Conservation (phyloP, 2,888 invertebrate species). For the Glomeris marginata region DNA sequence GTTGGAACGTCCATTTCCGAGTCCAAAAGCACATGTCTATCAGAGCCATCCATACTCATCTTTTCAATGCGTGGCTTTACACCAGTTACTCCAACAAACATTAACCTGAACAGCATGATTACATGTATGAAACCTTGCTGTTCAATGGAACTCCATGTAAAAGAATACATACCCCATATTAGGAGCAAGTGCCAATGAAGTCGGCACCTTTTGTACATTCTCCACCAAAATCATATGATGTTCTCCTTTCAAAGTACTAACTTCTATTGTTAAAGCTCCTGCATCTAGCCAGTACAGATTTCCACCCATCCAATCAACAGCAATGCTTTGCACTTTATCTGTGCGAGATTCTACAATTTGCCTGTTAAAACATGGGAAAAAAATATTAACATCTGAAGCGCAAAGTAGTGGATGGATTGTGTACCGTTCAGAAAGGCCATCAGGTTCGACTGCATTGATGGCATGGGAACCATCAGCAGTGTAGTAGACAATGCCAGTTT, state of each 20-base stretch:
- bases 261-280: slow-evolving; percentile 46
- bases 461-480: slow-evolving; percentile 36
- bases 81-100: slow-evolving; percentile 41
- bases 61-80: slow-evolving; percentile 40
- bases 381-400: too few relatives aligned
- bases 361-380: too few relatives aligned
- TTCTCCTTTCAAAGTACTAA: slow-evolving; percentile 43
- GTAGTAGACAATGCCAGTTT: slow-evolving; percentile 31
- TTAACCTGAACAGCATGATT: slow-evolving; percentile 38
- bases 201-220: slow-evolving; percentile 38
- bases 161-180: slow-evolving; percentile 41
- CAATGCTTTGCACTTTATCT: slow-evolving; percentile 40
- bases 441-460: slow-evolving; percentile 32
- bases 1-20: slow-evolving; percentile 10
- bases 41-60: slow-evolving; percentile 49
- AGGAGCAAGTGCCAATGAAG: slow-evolving; percentile 50
- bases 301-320: slow-evolving; percentile 52
- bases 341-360: slow-evolving; percentile 29
- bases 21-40: slow-evolving; percentile 23
- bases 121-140: too few relatives aligned
- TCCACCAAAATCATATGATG: slow-evolving; percentile 44
- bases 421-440: too few relatives aligned
- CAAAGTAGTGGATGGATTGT: too few relatives aligned
- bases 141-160: too few relatives aligned
- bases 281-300: slow-evolving; percentile 58